These are phyloP conservation scores for Amphiduros pacificus DNA, from an alignment of 2,888 invertebrate genomes.

Conservation along the genomic window DNA sequence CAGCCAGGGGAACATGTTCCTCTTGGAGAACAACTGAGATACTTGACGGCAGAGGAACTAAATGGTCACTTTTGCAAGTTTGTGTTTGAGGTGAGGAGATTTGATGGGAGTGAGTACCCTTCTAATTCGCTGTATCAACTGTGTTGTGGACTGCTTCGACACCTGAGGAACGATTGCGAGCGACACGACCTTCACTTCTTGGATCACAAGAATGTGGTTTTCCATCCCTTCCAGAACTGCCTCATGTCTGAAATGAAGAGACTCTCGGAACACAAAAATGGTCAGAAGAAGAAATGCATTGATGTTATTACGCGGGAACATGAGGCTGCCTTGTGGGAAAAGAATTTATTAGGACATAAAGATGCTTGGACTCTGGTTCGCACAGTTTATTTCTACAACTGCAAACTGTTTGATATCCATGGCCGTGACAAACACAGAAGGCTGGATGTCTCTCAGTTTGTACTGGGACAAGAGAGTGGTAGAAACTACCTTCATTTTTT, in stretches of 20 bases:
- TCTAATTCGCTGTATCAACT: not conserved
- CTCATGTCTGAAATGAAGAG: not conserved
- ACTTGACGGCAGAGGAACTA: not conserved
- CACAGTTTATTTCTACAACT: not conserved
- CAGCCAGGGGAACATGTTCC: not conserved
- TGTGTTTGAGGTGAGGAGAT: not conserved
- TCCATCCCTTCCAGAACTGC: not conserved
- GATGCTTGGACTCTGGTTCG: not conserved
- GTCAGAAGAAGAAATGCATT: not conserved
- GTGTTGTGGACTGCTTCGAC: not conserved
- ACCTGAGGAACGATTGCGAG: not conserved
- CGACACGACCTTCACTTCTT: slow-evolving; percentile 1
- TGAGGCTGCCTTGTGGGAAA: not conserved
- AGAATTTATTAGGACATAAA: not conserved
- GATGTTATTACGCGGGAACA: not conserved
- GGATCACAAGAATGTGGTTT: not conserved
- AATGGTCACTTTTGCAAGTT: not conserved
- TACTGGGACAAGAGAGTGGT: not conserved
- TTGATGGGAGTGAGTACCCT: not conserved
- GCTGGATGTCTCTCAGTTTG: not conserved
- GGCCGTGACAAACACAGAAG: not conserved
- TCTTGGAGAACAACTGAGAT: not conserved
- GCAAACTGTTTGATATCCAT: not conserved
- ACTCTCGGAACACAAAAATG: not conserved
- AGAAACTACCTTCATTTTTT: not conserved